Evolutionary conservation across 1,140 invertebrate genomes (phyloP), one percentile per base, ranked within the genome.

Genomic region (Hyphantria cunea): DNA sequence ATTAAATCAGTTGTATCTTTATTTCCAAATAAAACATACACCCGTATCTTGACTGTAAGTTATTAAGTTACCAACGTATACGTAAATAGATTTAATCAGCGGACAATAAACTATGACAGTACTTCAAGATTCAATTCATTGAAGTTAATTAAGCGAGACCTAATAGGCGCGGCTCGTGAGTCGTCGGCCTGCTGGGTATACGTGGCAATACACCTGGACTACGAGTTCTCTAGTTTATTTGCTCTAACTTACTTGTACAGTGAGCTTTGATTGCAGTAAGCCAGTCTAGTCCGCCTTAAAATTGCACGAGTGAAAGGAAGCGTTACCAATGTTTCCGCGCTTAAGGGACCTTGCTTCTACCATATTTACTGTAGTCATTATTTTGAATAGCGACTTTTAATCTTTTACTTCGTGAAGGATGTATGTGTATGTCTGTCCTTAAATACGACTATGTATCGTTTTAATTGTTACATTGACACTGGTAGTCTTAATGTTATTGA

Each of bases 281-380:
- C 42, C 61, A 50, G 52, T 17, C 63, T 52, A 58, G 56, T 33
- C 59, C 48, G 49, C 55, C 50, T 68, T 63, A 64, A 65, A 68
- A 58, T 63, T 63, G 62, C 54, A 59, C 55, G 53, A 63, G 64
- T 75, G 73, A 76, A 72, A 76, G 68, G 70, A 66, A 70, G 67
- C 70, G 56, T 73, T 70, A 61, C 66, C 64, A 76, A 72, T 70
- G 70, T 70, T 74, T 71, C 71, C 68, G 47, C 48, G 53, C 74
- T 65, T 50, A 65, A 49, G 62, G 49, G 58, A 60, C 66, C 61
- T 70, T 68, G 64, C 72, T 72, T 25, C 70, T 47, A 66, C 64
- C 63, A 62, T 54, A 58, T 63, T 66, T 66, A 55, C 31, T 61
- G 37, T 45, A 11, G 17, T 15, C 13, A 54, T 44, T n/a, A 52